These are phyloP conservation scores for Seriola dumerili DNA, from an alignment of 2,113 vertebrate genomes.

Conservation along the genomic window DNA sequence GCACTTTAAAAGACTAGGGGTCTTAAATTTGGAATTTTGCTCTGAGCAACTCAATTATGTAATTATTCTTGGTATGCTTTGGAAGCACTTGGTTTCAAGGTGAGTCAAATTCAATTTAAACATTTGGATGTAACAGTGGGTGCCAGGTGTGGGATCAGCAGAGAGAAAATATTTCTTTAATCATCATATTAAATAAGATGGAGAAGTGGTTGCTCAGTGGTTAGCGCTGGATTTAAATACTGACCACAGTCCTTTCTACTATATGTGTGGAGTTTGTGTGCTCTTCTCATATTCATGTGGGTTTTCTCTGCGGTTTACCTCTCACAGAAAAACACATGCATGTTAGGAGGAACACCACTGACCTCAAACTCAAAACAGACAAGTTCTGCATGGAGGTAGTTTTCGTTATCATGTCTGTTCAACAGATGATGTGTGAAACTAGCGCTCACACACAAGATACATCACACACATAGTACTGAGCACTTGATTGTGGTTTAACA, in stretches of 20 bases:
- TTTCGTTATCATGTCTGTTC: not conserved
- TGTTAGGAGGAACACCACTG: not conserved
- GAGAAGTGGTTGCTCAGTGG: not conserved
- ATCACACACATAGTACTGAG: conserved; percentile 1
- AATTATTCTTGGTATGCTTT: not conserved
- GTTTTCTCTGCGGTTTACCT: conserved; percentile 30
- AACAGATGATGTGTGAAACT: conserved; percentile 30
- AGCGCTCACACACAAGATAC: not conserved
- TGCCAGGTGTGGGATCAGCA: not conserved
- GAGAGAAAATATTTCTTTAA: not conserved
- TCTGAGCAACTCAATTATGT: not conserved
- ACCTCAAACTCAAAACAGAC: conserved; percentile 29
- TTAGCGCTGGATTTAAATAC: not conserved
- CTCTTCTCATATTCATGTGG: conserved; percentile 25
- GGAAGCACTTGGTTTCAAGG: not conserved
- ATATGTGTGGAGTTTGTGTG: conserved; percentile 1
- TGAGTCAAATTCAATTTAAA: not conserved
- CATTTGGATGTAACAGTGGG: not conserved
- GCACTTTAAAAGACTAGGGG: not conserved
- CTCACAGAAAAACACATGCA: conserved; percentile 9
- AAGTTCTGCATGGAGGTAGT: not conserved
- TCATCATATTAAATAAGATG: not conserved
- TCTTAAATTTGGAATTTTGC: not conserved
- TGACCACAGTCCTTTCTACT: not conserved
- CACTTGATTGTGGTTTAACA: conserved; percentile 24